Percentiles rank a stretch among this genome's conserved stretches.
Evolutionary conservation across 2,113 vertebrate species (phyloP).

Genomic region (Platysteira castanea): DNA sequence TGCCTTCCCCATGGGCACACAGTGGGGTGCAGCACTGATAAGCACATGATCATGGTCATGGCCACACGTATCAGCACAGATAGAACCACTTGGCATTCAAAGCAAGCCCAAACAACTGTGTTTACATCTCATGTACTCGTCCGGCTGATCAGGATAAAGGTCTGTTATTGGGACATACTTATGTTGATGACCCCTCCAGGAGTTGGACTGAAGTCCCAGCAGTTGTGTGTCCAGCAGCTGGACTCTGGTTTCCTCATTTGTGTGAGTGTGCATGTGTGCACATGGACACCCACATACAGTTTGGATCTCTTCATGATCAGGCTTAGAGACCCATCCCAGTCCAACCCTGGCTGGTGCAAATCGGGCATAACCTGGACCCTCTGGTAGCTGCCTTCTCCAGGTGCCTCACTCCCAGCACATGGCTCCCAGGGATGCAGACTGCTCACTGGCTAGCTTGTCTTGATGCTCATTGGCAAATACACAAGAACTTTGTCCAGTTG

Average conservation of each 20-base stretch:
- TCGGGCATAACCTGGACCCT: fast-evolving
- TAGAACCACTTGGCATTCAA: background rate
- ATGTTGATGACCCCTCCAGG: fast-evolving
- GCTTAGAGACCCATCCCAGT: fast-evolving
- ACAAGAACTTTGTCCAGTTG: background rate
- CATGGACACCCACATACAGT: fast-evolving
- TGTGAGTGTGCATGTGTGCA: background rate
- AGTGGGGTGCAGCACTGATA: background rate
- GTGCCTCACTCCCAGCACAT: background rate
- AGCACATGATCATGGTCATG: background rate
- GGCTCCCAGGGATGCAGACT: background rate
- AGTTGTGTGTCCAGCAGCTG: background rate
- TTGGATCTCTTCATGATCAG: background rate
- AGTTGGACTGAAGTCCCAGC: background rate
- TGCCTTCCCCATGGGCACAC: background rate
- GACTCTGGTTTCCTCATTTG: background rate
- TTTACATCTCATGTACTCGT: background rate
- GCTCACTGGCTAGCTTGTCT: background rate
- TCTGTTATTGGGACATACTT: background rate
- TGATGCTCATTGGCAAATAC: fast-evolving
- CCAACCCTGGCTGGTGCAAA: background rate
- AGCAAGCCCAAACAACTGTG: background rate
- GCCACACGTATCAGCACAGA: background rate
- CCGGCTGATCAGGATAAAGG: background rate
- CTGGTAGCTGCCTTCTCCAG: background rate